A percentile compares a stretch with the other conserved stretches of the same genome.
These are phyloP conservation scores for Meloidogyne chitwoodi DNA, from an alignment of 1,140 invertebrate species.

Conservation along the genomic window DNA sequence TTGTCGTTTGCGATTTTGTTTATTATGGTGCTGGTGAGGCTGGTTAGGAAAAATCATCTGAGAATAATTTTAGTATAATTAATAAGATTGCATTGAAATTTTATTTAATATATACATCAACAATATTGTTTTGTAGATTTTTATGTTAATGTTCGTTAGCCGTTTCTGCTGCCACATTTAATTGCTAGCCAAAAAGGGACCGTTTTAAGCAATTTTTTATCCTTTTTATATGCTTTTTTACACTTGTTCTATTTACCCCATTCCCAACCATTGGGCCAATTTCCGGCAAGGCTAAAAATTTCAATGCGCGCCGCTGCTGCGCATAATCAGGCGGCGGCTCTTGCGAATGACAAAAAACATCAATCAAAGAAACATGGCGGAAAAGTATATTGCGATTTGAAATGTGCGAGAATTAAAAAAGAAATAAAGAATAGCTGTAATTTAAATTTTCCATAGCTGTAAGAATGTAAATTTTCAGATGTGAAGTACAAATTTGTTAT, in stretches of 20 bases:
- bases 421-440: too few species aligned
- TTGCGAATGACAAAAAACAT: not conserved
- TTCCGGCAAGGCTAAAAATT: not conserved
- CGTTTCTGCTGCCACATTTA: not conserved
- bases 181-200: not conserved
- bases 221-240: not conserved
- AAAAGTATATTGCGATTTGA: not conserved
- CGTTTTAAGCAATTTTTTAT: not conserved
- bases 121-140: too few species aligned
- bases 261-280: not conserved
- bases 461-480: not conserved
- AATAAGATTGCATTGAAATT: not conserved
- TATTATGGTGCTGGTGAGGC: not conserved
- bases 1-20: not conserved
- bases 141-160: not conserved
- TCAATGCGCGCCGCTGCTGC: not conserved
- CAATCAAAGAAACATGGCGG: not conserved
- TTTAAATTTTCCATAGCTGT: not conserved
- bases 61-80: not conserved
- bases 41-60: not conserved
- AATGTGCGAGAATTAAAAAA: not conserved
- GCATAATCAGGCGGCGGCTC: not conserved
- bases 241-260: not conserved
- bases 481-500: not conserved
- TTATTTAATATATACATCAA: not conserved